phyloP scores from a whole-genome alignment of 2,797 vertebrate genomes.

The Enteromius trimaculatus region DNA sequence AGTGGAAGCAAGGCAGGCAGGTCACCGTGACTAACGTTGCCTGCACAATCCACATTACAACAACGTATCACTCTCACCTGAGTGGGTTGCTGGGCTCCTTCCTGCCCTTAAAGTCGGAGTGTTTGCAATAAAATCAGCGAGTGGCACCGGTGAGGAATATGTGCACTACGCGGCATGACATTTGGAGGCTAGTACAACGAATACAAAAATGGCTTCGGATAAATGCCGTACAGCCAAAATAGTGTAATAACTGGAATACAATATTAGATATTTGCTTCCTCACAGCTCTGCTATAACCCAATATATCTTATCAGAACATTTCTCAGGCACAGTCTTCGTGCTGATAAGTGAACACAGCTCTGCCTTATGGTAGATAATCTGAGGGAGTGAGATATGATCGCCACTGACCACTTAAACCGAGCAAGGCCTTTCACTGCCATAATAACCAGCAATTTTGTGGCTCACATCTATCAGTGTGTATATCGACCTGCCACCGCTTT shows the following conservation, averaged over 20 bases:
- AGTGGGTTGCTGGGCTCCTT: conserved; percentile 25
- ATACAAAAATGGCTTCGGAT: conserved; percentile 34
- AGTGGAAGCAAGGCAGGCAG: conserved; percentile 38
- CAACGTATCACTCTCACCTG: conserved; percentile 4
- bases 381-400: conserved; percentile 76
- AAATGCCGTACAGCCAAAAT: conserved; percentile 52
- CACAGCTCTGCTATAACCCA: conserved; percentile 52
- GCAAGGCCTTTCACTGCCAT: conserved; percentile 75
- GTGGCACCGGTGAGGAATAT: conserved; percentile 4
- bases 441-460: conserved; percentile 73
- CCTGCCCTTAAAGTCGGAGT: neutral
- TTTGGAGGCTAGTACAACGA: conserved; percentile 14
- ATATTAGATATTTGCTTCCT: conserved; percentile 45
- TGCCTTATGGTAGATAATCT: conserved; percentile 64
- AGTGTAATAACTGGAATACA: conserved; percentile 49
- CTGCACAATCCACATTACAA: conserved; percentile 38
- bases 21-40: conserved; percentile 43
- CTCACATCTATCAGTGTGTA: conserved; percentile 73
- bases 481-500: conserved; percentile 81
- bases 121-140: neutral
- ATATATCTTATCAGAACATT: conserved; percentile 58
- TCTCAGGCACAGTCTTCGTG: conserved; percentile 58
- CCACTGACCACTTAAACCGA: conserved; percentile 66
- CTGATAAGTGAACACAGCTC: conserved; percentile 59
- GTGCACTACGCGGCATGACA: conserved; percentile 12